phyloP scores from a whole-genome alignment of 2,888 invertebrate genomes.

The Dromius quadrimaculatus region DNA sequence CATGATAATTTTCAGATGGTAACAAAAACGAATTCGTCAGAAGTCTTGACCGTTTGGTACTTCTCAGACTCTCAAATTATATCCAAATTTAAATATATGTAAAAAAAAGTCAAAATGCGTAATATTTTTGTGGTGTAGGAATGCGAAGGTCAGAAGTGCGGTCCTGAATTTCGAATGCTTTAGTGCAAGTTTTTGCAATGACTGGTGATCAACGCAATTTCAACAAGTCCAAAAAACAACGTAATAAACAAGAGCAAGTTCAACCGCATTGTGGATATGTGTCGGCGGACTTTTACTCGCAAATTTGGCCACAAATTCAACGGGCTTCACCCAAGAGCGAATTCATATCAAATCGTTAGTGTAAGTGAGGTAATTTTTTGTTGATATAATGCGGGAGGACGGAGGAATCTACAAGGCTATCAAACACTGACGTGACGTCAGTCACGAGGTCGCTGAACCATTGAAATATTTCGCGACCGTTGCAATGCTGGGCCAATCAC shows the following conservation, averaged over 20 bases:
- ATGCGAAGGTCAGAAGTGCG: background rate
- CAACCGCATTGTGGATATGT: constrained; percentile 54
- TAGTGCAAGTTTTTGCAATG: constrained; percentile 34
- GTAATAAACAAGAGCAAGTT: constrained; percentile 53
- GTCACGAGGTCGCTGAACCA: constrained; percentile 60
- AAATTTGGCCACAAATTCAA: constrained; percentile 18
- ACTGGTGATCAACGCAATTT: constrained; percentile 24
- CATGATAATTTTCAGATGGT: too few relatives aligned
- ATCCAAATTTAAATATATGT: background rate
- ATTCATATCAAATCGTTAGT: constrained; percentile 20
- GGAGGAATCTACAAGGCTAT: constrained; percentile 39
- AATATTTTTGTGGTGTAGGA: background rate
- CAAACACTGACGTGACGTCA: constrained; percentile 59
- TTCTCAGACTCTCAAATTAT: too few relatives aligned
- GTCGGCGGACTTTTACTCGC: constrained; percentile 46
- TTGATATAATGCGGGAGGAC: constrained; percentile 22
- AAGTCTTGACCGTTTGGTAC: too few relatives aligned
- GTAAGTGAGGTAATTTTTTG: constrained; percentile 24
- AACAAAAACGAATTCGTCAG: too few relatives aligned
- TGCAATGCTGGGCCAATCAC: constrained; percentile 58
- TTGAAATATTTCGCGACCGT: constrained; percentile 59
- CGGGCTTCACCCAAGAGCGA: too few relatives aligned
- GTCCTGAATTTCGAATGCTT: constrained; percentile 2
- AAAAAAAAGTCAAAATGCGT: background rate
- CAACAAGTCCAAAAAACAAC: constrained; percentile 38